Evolutionary conservation across 2,113 vertebrate genomes (phyloP).

Genomic region (Pipa parva): DNA sequence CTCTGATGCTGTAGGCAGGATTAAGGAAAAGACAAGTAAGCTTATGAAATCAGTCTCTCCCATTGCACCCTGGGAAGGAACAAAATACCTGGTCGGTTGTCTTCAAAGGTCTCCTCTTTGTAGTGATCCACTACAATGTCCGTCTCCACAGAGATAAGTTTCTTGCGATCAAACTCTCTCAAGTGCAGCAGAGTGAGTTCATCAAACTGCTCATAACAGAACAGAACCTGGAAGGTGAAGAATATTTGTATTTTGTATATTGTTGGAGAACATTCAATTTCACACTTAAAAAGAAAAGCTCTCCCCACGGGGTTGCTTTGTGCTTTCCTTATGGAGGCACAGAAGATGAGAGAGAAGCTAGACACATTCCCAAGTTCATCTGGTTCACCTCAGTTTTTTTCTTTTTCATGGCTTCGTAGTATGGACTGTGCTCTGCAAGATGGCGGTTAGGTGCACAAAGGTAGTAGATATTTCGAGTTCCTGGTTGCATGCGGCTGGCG

Average conservation of each 20-base stretch:
- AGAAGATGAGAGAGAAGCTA: not conserved
- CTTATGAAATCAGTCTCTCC: not conserved
- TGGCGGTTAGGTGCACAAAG: slow-evolving; percentile 87
- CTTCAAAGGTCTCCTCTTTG: slow-evolving; percentile 91
- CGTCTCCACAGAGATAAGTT: slow-evolving; percentile 91
- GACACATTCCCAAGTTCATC: not conserved
- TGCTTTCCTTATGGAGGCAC: not conserved
- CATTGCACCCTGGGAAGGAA: not conserved
- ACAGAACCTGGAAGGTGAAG: slow-evolving; percentile 75
- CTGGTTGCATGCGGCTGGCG: slow-evolving; percentile 78
- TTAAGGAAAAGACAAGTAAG: not conserved
- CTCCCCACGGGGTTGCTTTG: not conserved
- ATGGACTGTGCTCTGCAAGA: slow-evolving; percentile 87
- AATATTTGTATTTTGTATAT: too few relatives aligned
- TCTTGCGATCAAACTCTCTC: slow-evolving; percentile 90
- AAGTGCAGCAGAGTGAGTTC: slow-evolving; percentile 92
- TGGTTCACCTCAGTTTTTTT: slow-evolving; percentile 84
- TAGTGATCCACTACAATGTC: slow-evolving; percentile 97
- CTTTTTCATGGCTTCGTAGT: slow-evolving; percentile 93
- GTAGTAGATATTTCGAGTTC: slow-evolving; percentile 92
- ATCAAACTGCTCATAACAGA: slow-evolving; percentile 97
- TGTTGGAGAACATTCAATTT: too few relatives aligned
- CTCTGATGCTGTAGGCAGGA: slow-evolving; percentile 63
- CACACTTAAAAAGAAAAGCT: not conserved
- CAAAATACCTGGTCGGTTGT: slow-evolving; percentile 65